Evolutionary conservation across 2,113 vertebrate genomes (phyloP).

Genomic region (Corydoras sp.): DNA sequence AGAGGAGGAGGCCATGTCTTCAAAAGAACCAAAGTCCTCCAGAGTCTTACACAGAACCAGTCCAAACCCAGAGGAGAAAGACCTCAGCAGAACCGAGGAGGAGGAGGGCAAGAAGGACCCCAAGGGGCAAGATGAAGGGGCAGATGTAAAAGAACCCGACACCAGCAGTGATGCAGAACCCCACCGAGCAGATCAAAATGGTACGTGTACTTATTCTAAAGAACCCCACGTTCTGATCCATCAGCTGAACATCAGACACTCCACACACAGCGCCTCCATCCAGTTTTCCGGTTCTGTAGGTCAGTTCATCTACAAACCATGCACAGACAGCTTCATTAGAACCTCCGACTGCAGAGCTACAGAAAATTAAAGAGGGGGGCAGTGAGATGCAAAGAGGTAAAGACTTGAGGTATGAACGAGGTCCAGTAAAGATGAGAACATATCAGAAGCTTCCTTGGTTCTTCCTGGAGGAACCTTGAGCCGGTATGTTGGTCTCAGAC

Average conservation of each 20-base stretch:
- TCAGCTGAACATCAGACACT: background rate
- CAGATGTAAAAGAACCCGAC: slow-evolving; percentile 27
- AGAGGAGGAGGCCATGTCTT: slow-evolving; percentile 39
- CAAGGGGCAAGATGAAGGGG: slow-evolving; percentile 12
- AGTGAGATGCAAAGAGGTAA: too few species aligned
- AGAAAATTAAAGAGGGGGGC: too few species aligned
- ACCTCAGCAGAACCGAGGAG: slow-evolving; percentile 41
- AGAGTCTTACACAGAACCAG: slow-evolving; percentile 28
- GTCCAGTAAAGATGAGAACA: too few species aligned
- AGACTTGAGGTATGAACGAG: too few species aligned
- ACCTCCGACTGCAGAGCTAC: too few species aligned
- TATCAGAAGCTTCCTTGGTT: too few species aligned
- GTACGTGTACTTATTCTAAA: slow-evolving; percentile 45
- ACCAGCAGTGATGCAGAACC: slow-evolving; percentile 36
- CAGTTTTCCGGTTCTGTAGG: background rate
- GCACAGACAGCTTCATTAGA: too few species aligned
- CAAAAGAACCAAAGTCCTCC: slow-evolving; percentile 15
- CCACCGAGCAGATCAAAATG: slow-evolving; percentile 58
- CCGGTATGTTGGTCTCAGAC: too few species aligned
- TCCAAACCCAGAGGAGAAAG: slow-evolving; percentile 5
- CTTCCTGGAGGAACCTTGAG: too few species aligned
- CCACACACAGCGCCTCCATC: slow-evolving; percentile 9
- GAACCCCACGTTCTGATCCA: background rate
- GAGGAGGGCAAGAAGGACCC: slow-evolving; percentile 41
- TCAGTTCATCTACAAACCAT: too few species aligned